A percentile compares a stretch with the other conserved stretches of the same genome.
Evolutionary conservation across 2,888 invertebrate species (phyloP).

Genomic region (Parnassius glacialis): DNA sequence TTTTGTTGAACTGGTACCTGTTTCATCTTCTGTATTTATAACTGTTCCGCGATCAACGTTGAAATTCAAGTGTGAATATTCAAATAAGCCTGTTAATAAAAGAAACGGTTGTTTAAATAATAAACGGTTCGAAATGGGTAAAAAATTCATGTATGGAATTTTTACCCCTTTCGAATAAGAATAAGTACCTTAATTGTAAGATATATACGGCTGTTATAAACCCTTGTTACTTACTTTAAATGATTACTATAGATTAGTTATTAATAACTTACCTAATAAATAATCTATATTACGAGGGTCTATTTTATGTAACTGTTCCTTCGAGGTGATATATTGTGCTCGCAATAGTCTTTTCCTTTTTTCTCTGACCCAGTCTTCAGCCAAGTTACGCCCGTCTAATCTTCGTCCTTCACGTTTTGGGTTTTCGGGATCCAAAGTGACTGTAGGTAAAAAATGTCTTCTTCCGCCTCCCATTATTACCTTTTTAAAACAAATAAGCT

Average conservation of each 20-base stretch:
- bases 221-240: too few relatives aligned
- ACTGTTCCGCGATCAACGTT: constrained; percentile 86
- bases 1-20: constrained; percentile 82
- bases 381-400: constrained; percentile 88
- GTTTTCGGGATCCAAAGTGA: constrained; percentile 85
- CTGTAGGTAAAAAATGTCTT: constrained; percentile 87
- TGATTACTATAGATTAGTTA: too few relatives aligned
- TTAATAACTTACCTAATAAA: constrained; percentile 82
- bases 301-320: constrained; percentile 85
- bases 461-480: constrained; percentile 90
- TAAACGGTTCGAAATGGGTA: too few relatives aligned
- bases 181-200: too few relatives aligned
- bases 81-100: constrained; percentile 82
- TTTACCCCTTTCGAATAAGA: too few relatives aligned
- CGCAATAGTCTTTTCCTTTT: constrained; percentile 84
- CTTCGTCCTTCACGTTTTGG: constrained; percentile 86
- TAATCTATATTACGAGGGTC: constrained; percentile 87
- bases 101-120: too few relatives aligned
- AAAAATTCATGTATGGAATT: too few relatives aligned
- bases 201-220: too few relatives aligned
- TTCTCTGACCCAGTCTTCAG: constrained; percentile 89
- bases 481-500: constrained; percentile 55
- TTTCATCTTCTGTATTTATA: constrained; percentile 75
- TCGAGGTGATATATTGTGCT: constrained; percentile 87
- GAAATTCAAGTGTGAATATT: constrained; percentile 90